Base-by-base conservation (phyloP, 2,113 vertebrate species). In the Coracopsis vasa region DNA sequence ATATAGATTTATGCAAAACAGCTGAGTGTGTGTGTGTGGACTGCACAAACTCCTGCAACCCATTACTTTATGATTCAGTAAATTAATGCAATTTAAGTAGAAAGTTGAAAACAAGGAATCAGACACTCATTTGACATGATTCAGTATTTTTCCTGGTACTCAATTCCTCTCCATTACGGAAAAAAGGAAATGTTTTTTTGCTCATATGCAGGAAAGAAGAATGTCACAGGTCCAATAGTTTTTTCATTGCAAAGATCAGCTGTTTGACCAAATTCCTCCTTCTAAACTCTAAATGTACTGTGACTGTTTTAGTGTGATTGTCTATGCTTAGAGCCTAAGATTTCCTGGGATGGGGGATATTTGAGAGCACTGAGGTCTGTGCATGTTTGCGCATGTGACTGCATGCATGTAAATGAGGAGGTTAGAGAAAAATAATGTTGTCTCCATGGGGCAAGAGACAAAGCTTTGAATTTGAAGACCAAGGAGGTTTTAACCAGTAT, bases 361-460 rank as follows among this genome's bases (percentile, higher is more conserved):
- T 54, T 48, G 58, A 83, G 83, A 86, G 18, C 39, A 65, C 14
- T 24, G 17, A 25, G 17, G 5, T 21, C 4, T 25, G 10, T 16
- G 6, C 0, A 0, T 64, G 27, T 48, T 70, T 84, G 11, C 53
- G 37, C 2, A 1, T 11, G 10, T 31, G 18, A 37, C 14, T 73
- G 19, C 16, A 62, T 39, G 42, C 39, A 28, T 39, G 23, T 48
- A 48, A 70, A 74, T 21, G n/a, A 73, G 9, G 13, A 90, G 16
- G 24, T 42, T 13, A 67, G 65, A n/a, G 18, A 37, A 39, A 92
- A 92, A 79, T 33, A 9, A 62, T 54, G 13, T 77, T 58, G 29
- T 60, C 6, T 75, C 18, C 42, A 56, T 4, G 11, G 24, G 17
- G n/a, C 47, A 61, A 79, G 66, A 91, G 41, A n/a, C 11, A 44